phyloP scores from a whole-genome alignment of 92 coral and sea anemone genomes.

The Paragorgia papillata region DNA sequence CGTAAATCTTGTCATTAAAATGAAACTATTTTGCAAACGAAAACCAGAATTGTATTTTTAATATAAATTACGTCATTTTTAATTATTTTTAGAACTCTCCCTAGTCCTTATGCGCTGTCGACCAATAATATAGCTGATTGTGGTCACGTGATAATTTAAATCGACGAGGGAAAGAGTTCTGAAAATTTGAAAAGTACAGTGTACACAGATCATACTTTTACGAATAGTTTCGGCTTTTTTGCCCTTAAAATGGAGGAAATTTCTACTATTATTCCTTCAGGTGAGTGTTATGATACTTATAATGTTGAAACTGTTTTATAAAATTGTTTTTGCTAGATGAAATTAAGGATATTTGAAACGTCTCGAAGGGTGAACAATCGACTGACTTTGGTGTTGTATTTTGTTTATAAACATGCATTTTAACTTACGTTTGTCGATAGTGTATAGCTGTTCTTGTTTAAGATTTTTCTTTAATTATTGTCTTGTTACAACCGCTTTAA shows the following conservation, averaged over 20 bases:
- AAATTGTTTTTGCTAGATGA: background rate
- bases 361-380: background rate
- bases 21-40: too few species aligned
- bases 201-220: background rate
- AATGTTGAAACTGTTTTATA: background rate
- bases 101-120: background rate
- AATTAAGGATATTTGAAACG: background rate
- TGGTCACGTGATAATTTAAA: conserved; percentile 29
- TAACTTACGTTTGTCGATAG: too few species aligned
- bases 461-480: too few species aligned
- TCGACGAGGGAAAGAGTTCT: conserved; percentile 13
- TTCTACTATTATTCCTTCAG: background rate
- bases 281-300: background rate
- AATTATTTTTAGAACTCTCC: too few species aligned
- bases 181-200: background rate
- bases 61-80: too few species aligned
- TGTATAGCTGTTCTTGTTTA: too few species aligned
- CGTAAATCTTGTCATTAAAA: too few species aligned
- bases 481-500: too few species aligned
- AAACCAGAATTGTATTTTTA: too few species aligned
- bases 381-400: background rate
- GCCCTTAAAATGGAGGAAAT: conserved; percentile 11
- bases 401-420: too few species aligned
- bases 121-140: background rate
- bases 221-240: background rate